Base-by-base conservation (phyloP, 35 echinoderm and acorn worm genomes). In the Patiria miniata region DNA sequence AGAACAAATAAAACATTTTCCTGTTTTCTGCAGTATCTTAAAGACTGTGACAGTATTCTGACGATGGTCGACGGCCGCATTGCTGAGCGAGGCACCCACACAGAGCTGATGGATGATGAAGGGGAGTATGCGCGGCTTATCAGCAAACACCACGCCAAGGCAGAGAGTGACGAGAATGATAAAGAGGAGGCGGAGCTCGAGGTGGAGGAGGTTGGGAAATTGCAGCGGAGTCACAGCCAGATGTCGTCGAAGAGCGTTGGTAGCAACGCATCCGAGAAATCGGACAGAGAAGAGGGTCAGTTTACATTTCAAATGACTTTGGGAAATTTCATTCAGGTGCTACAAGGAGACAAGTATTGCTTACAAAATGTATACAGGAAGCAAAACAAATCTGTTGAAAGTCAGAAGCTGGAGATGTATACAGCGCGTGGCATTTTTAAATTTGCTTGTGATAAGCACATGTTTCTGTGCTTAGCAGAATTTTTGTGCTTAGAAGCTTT, bases 31-130 rank as follows among this genome's bases (percentile, higher is more conserved):
- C 96, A 99, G 93, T 99, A 94, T 50, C 88, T 99, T 14, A 85
- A 99, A 65, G 84, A 94, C 50, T 99, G 96, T 77, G 96, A 99
- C 73, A 81, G 81, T 19, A 80, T 99, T 15, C 55, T 91, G 10
- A 83, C 93, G 30, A 87, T 99, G 83, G 79, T 39, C 18, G 85
- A 95, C 16, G 96, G 96, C 36, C 32, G 83, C 34, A 94, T 95
- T 50, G 61, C 40, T 21, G 92, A 99, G 79, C 38, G 77, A 33
- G 96, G 96, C 8, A 84, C 73, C 10, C 96, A 99, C 28, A 78
- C 80, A 4, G 68, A 90, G n/a, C 78, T 99, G 42, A 99, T 99
- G 96, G 40, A 38, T 1, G 42, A 77, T 1, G 77, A 90, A 51
- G 83, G 82, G 1, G 93, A 89, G 65, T 99, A 99, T 59, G 82